Evolutionary conservation across 2,113 vertebrate genomes (phyloP).

Genomic region (Rhodinocichla rosea): DNA sequence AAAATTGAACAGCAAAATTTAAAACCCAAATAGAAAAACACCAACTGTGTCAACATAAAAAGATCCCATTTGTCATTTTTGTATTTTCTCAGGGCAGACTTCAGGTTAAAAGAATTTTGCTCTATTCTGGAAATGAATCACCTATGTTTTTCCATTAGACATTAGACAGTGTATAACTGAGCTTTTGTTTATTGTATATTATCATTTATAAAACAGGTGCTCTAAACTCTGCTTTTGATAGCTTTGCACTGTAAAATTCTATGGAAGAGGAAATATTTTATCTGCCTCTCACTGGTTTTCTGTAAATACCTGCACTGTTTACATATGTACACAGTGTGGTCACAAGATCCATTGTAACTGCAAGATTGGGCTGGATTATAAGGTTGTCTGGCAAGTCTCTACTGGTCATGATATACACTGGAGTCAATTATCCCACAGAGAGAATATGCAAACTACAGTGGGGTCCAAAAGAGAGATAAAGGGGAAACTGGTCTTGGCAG

Average conservation of each 20-base stretch:
- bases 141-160: neutral
- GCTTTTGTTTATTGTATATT: neutral
- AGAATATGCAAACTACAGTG: neutral
- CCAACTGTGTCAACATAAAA: neutral
- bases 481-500: neutral
- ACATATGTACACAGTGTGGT: neutral
- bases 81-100: neutral
- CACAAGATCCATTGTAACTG: constrained; percentile 6
- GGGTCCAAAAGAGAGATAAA: neutral
- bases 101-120: neutral
- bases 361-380: constrained; percentile 18
- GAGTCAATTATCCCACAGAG: neutral
- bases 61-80: neutral
- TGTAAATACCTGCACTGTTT: constrained; percentile 27
- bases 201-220: neutral
- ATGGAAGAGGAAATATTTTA: neutral
- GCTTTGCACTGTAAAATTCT: constrained; percentile 7
- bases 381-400: constrained; percentile 20
- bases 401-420: neutral
- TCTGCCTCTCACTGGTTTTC: neutral
- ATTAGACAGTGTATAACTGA: neutral
- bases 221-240: neutral
- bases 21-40: neutral
- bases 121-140: neutral
- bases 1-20: neutral